These are phyloP conservation scores for Eunapius fragilis DNA, from an alignment of 37 sponge, comb jelly and placozoan species.

Conservation along the genomic window DNA sequence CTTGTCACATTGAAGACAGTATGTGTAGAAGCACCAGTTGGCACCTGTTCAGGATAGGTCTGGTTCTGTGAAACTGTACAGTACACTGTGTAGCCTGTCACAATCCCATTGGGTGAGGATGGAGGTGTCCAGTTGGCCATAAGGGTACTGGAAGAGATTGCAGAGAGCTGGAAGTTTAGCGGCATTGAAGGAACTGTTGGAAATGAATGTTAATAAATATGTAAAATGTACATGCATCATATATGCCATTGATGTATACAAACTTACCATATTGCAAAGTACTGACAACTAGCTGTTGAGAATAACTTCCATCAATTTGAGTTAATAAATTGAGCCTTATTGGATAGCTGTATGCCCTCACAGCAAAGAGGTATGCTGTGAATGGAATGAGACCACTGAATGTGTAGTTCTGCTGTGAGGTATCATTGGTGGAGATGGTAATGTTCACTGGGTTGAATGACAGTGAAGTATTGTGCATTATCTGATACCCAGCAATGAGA, in stretches of 20 bases:
- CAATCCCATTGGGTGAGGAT: slow-evolving; percentile 19
- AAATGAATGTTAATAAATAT: background rate
- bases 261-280: slow-evolving; percentile 37
- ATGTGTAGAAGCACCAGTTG: background rate
- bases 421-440: slow-evolving; percentile 27
- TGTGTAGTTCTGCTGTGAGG: slow-evolving; percentile 1
- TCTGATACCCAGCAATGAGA: slow-evolving; percentile 48
- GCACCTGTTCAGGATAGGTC: slow-evolving; percentile 10
- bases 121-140: slow-evolving; percentile 25
- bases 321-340: background rate
- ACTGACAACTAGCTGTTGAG: background rate
- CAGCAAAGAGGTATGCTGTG: slow-evolving; percentile 31
- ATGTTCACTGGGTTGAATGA: background rate
- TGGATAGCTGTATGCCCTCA: slow-evolving; percentile 32
- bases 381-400: slow-evolving; percentile 20
- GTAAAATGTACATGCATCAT: background rate
- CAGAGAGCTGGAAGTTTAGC: background rate
- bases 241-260: background rate
- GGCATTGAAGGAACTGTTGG: slow-evolving; percentile 35
- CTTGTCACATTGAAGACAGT: background rate
- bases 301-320: background rate
- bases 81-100: slow-evolving; percentile 33
- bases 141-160: background rate
- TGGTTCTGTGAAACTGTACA: slow-evolving; percentile 4
- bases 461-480: background rate